Conservation (phyloP, 1,140 invertebrate genomes). For the Portunus trituberculatus region DNA sequence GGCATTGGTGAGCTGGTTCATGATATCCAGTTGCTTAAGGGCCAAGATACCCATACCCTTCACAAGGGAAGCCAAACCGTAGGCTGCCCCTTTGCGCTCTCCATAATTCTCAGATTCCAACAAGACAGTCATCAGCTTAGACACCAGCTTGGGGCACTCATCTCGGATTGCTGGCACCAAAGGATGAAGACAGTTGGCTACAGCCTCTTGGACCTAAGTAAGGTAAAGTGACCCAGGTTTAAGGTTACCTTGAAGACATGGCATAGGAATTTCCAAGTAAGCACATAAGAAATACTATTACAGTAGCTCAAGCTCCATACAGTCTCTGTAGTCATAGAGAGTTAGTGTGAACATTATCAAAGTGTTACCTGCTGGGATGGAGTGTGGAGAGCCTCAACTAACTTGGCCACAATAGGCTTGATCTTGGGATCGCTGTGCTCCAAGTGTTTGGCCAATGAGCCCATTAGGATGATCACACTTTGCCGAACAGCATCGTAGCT, state of each 20-base stretch:
- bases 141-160: slow-evolving; percentile 92
- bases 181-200: slow-evolving; percentile 96
- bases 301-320: no score
- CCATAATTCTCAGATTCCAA: slow-evolving; percentile 97
- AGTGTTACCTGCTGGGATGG: slow-evolving; percentile 93
- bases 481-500: slow-evolving; percentile 95
- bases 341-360: background rate
- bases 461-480: slow-evolving; percentile 98
- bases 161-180: slow-evolving; percentile 95
- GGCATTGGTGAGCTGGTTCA: slow-evolving; percentile 95
- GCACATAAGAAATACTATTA: background rate
- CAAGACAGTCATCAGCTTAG: slow-evolving; percentile 92
- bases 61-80: slow-evolving; percentile 85
- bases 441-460: slow-evolving; percentile 96
- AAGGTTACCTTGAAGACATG: no score
- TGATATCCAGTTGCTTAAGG: slow-evolving; percentile 97
- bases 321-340: background rate
- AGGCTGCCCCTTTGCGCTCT: slow-evolving; percentile 89
- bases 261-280: background rate
- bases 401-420: slow-evolving; percentile 94
- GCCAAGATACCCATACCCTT: slow-evolving; percentile 98
- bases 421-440: slow-evolving; percentile 94
- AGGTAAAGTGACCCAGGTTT: background rate
- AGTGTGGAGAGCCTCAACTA: slow-evolving; percentile 95
- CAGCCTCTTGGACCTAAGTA: slow-evolving; percentile 96